These are phyloP conservation scores for Ranitomeya variabilis DNA, from an alignment of 2,113 vertebrate genomes.

Conservation along the genomic window DNA sequence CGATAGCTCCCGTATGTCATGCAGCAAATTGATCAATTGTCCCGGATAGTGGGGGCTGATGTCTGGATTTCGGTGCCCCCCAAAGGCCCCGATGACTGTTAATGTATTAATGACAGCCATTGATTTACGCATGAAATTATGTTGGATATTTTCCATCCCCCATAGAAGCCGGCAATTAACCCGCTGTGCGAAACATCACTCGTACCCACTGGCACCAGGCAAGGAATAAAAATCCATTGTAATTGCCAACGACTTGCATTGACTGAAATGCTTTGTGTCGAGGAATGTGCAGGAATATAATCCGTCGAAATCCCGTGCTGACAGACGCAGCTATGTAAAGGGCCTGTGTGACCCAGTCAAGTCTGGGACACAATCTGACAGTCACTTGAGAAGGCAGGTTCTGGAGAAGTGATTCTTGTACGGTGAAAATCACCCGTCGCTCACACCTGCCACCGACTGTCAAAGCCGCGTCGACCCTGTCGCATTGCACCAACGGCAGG, in stretches of 20 bases:
- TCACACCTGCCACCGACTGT: slow-evolving; percentile 69
- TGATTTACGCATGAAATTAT: slow-evolving; percentile 37
- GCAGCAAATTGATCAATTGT: neutral
- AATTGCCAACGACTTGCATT: slow-evolving; percentile 66
- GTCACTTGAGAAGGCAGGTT: slow-evolving; percentile 70
- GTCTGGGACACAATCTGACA: slow-evolving; percentile 72
- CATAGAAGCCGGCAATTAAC: slow-evolving; percentile 33
- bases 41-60: neutral
- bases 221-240: slow-evolving; percentile 64
- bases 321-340: slow-evolving; percentile 79
- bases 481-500: slow-evolving; percentile 51
- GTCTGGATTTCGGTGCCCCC: neutral
- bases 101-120: slow-evolving; percentile 50
- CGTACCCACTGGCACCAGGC: slow-evolving; percentile 58
- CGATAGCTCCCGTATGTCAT: neutral
- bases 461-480: slow-evolving; percentile 36
- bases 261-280: slow-evolving; percentile 75
- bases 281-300: slow-evolving; percentile 77
- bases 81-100: slow-evolving; percentile 26
- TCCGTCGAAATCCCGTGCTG: slow-evolving; percentile 75
- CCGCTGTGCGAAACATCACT: slow-evolving; percentile 8
- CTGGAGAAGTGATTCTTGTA: slow-evolving; percentile 66
- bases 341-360: slow-evolving; percentile 70
- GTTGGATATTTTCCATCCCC: slow-evolving; percentile 33
- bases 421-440: slow-evolving; percentile 61